Evolutionary conservation across 2,797 vertebrate genomes (phyloP).

Genomic region (Eulemur rubriventer): DNA sequence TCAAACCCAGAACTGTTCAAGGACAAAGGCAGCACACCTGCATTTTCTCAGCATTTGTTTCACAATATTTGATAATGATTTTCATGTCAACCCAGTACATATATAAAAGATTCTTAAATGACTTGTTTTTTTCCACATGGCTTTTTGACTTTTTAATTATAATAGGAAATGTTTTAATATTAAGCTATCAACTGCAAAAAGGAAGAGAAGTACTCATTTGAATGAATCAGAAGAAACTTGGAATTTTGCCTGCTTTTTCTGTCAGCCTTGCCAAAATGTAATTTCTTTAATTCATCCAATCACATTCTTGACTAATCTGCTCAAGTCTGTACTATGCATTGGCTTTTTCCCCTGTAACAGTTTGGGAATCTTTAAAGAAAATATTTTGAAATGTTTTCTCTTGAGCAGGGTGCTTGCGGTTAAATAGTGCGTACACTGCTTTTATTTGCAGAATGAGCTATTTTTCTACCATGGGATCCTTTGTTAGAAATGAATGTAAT

Average conservation of each 20-base stretch:
- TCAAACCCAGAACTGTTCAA: background rate
- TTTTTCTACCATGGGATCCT: background rate
- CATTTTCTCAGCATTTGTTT: background rate
- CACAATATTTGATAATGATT: background rate
- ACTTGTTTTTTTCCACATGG: background rate
- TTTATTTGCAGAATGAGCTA: background rate
- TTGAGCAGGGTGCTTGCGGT: constrained; percentile 4
- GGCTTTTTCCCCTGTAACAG: background rate
- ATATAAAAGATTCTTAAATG: background rate
- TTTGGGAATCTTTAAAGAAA: constrained; percentile 55
- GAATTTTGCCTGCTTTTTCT: constrained; percentile 24
- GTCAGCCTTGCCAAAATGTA: constrained; percentile 24
- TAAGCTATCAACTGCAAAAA: background rate
- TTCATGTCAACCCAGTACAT: background rate
- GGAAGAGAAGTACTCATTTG: background rate
- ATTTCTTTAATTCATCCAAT: constrained; percentile 53
- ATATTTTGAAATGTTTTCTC: constrained; percentile 56
- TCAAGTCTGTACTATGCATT: background rate
- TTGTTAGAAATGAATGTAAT: constrained; percentile 28
- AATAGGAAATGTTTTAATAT: constrained; percentile 1
- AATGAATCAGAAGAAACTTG: constrained; percentile 54
- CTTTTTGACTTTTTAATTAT: constrained; percentile 37
- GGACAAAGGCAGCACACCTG: background rate
- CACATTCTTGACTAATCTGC: constrained; percentile 59
- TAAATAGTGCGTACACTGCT: background rate